Percentiles rank a stretch among this genome's conserved stretches.
phyloP scores from a whole-genome alignment of 2,113 vertebrate genomes.

The Vulpes lagopus region DNA sequence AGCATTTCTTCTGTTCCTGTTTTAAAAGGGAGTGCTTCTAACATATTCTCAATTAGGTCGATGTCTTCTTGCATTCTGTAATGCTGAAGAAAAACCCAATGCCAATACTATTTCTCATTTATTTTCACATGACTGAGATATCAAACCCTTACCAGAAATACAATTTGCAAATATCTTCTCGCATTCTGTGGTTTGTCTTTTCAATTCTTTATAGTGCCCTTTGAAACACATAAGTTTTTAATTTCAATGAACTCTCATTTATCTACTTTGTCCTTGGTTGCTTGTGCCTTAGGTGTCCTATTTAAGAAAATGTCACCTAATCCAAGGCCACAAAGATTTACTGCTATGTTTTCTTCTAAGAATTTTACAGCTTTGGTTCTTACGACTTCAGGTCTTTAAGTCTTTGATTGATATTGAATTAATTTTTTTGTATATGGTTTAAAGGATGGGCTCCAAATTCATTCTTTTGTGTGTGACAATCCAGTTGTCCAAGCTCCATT shows the following conservation, averaged over 20 bases:
- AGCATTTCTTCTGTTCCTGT: constrained; percentile 30
- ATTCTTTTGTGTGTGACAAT: background rate
- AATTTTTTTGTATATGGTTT: background rate
- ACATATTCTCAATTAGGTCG: background rate
- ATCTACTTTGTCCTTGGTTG: background rate
- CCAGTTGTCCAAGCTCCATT: background rate
- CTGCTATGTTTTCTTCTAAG: background rate
- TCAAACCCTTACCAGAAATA: background rate
- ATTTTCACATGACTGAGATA: background rate
- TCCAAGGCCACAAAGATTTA: background rate
- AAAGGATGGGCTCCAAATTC: background rate
- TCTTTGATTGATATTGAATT: background rate
- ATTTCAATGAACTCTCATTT: background rate
- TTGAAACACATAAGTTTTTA: background rate
- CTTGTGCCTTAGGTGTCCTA: constrained; percentile 11
- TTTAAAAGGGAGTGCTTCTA: constrained; percentile 31
- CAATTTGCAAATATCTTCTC: constrained; percentile 39
- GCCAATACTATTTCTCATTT: constrained; percentile 42
- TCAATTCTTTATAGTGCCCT: background rate
- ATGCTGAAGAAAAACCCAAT: constrained; percentile 18
- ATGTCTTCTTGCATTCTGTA: background rate
- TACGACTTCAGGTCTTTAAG: background rate
- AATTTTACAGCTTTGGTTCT: background rate
- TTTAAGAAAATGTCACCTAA: background rate
- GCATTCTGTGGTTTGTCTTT: background rate